Base-by-base conservation (phyloP, 2,888 invertebrate genomes). In the Drosophila putrida region DNA sequence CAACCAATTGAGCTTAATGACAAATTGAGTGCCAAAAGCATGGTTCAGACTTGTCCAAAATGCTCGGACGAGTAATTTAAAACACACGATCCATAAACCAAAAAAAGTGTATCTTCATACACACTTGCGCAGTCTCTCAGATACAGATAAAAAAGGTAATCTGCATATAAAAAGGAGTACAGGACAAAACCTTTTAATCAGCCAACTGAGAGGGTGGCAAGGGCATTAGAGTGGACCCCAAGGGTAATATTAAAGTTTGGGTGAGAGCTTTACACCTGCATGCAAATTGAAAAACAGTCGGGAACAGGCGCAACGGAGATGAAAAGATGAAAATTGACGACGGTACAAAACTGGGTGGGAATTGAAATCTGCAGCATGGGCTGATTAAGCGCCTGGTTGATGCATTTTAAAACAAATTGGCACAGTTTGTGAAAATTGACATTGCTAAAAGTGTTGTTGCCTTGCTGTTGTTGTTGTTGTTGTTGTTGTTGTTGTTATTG, bases 321-420 rank as follows among this genome's bases (percentile, higher is more conserved):
- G 57, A 28, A n/a, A 28, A n/a, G 9, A 28, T 13, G 57, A 33
- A n/a, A 13, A 36, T 57, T 61, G 39, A 43, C 33, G 44, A 54
- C 25, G 25, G 25, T 15, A 9, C 20, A 11, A n/a, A 33, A 6
- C 10, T 33, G 35, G 35, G 11, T 33, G 15, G 39, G 11, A 11
- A 4, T 15, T 4, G 33, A 27, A 15, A 4, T 36, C 11, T 20
- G 6, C 27, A 63, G 59, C 5, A 28, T 35, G 73, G 44, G 50
- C 46, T 79, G 88, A 83, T 87, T 87, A 79, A 78, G 62, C 75
- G 78, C 55, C 84, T 55, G 84, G 64, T 58, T 73, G 73, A 78
- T 86, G 83, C 89, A 83, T 88, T 83, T 88, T 88, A 88, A 83
- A 88, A 87, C 87, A 83, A 88, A 83, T 83, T 88, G 83, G 89